These are phyloP conservation scores for Athene cunicularia DNA, from an alignment of 2,113 vertebrate genomes.

Conservation along the genomic window DNA sequence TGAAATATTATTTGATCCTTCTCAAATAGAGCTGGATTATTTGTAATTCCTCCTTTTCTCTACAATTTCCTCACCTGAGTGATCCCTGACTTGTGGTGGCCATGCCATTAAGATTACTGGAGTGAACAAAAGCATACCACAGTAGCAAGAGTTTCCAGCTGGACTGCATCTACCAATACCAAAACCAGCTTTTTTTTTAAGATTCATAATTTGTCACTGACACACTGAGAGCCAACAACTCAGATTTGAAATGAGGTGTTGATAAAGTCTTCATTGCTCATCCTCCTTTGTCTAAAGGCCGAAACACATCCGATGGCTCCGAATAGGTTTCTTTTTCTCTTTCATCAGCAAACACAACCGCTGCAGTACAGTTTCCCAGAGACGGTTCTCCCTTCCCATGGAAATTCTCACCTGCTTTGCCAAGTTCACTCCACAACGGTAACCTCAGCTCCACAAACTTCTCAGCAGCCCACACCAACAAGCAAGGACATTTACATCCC, in stretches of 20 bases:
- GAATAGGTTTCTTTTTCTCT: neutral
- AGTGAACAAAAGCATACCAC: neutral
- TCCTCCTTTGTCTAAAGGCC: neutral
- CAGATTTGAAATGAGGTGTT: neutral
- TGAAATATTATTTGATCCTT: neutral
- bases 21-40: neutral
- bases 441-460: neutral
- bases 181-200: neutral
- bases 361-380: neutral
- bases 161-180: neutral
- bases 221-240: neutral
- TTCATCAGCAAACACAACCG: neutral
- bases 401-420: neutral
- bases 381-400: accelerated
- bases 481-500: neutral
- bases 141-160: neutral
- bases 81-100: neutral
- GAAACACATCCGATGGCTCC: neutral
- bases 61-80: neutral
- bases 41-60: neutral
- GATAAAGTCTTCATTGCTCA: neutral
- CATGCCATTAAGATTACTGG: neutral
- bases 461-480: neutral
- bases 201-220: neutral
- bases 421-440: neutral